Evolutionary conservation across 2,113 vertebrate species (phyloP).

Genomic region (Lethenteron reissneri): DNA sequence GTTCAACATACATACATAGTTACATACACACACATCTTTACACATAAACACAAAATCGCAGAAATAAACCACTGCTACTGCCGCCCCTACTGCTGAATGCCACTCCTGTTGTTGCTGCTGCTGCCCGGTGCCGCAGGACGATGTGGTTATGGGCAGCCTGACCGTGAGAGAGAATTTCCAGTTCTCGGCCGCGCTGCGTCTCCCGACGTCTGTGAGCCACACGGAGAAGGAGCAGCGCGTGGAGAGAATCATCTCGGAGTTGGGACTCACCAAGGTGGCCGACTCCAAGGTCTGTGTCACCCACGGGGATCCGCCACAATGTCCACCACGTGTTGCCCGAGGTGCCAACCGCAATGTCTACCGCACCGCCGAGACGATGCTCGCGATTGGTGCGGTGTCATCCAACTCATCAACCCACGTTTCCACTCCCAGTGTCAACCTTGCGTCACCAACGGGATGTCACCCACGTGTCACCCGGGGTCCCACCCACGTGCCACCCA

Average conservation of each 20-base stretch:
- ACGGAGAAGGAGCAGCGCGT: slow-evolving; percentile 45
- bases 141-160: slow-evolving; percentile 74
- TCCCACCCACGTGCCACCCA: too few species aligned
- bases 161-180: slow-evolving; percentile 69
- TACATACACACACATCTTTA: neutral
- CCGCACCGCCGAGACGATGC: too few species aligned
- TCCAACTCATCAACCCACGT: too few species aligned
- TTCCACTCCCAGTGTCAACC: too few species aligned
- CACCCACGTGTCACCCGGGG: too few species aligned
- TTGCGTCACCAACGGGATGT: too few species aligned
- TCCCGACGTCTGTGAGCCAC: slow-evolving; percentile 34
- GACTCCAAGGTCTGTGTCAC: slow-evolving; percentile 46
- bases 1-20: neutral
- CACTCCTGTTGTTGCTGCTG: neutral
- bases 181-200: slow-evolving; percentile 70
- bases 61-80: neutral
- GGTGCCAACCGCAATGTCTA: too few species aligned
- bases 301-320: neutral
- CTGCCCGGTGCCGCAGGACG: slow-evolving; percentile 31
- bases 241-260: slow-evolving; percentile 39
- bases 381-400: too few species aligned
- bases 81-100: neutral
- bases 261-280: slow-evolving; percentile 63
- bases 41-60: neutral
- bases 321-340: too few species aligned